Percentiles rank a stretch among this genome's conserved stretches.
Evolutionary conservation across 2,888 invertebrate genomes (phyloP).

Genomic region (Stenchaetothrips biformis): DNA sequence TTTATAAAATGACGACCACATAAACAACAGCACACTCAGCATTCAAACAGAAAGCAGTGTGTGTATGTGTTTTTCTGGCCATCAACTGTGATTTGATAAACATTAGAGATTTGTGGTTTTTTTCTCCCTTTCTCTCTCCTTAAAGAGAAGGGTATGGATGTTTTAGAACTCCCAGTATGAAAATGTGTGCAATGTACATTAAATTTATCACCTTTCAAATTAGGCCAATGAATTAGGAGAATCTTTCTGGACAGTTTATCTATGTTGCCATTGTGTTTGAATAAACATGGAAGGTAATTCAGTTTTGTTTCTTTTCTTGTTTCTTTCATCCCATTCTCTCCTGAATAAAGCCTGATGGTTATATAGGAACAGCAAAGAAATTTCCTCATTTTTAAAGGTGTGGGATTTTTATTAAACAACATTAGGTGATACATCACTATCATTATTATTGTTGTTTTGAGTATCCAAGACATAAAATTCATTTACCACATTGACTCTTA

Average conservation of each 20-base stretch:
- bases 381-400: not conserved
- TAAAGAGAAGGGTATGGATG: not conserved
- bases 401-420: constrained; percentile 24
- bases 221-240: too few relatives aligned
- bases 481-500: constrained; percentile 23
- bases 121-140: not conserved
- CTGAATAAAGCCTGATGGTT: not conserved
- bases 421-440: constrained; percentile 23
- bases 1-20: not conserved
- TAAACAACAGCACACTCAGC: not conserved
- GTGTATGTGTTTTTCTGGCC: not conserved
- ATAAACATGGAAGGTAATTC: not conserved
- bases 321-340: not conserved
- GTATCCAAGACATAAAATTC: constrained; percentile 23
- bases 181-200: not conserved
- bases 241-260: not conserved
- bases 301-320: not conserved
- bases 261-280: not conserved
- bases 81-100: not conserved
- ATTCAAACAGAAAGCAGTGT: not conserved
- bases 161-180: not conserved
- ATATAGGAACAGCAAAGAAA: not conserved
- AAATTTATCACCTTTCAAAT: not conserved
- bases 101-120: too few relatives aligned
- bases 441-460: constrained; percentile 25